phyloP scores from a whole-genome alignment of 2,797 vertebrate species.

The Petrocephalus sullivani region DNA sequence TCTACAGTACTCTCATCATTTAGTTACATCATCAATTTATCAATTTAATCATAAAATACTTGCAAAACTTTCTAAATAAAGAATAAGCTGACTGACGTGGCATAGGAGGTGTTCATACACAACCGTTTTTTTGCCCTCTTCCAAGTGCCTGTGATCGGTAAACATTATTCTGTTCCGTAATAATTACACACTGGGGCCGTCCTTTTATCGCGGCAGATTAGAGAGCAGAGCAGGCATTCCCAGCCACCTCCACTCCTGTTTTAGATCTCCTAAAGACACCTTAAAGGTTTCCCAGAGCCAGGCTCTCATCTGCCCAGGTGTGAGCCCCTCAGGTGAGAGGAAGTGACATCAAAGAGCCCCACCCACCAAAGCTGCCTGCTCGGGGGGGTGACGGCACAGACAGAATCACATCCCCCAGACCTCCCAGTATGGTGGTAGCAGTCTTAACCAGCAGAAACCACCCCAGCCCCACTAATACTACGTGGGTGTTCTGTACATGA shows the following conservation, averaged over 20 bases:
- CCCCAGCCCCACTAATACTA: not conserved
- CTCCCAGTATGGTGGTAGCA: not conserved
- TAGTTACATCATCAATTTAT: not conserved
- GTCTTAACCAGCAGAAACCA: not conserved
- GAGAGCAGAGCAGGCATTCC: constrained; percentile 47
- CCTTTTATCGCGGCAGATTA: constrained; percentile 59
- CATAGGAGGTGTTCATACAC: not conserved
- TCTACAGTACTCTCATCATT: not conserved
- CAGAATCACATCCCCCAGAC: constrained; percentile 35
- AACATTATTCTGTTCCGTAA: constrained; percentile 20
- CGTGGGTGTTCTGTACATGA: not conserved
- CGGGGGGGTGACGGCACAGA: constrained; percentile 37
- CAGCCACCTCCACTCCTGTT: constrained; percentile 22
- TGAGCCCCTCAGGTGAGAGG: constrained; percentile 49
- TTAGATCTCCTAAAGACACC: constrained; percentile 35
- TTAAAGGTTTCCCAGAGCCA: constrained; percentile 34
- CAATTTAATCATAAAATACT: not conserved
- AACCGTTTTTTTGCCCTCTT: not conserved
- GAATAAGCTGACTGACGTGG: not conserved
- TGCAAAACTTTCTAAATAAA: not conserved
- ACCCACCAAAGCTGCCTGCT: not conserved
- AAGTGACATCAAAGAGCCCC: constrained; percentile 58
- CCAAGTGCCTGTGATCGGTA: constrained; percentile 27
- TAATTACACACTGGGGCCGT: constrained; percentile 50
- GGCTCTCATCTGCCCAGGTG: constrained; percentile 64